phyloP scores from a whole-genome alignment of 2,113 vertebrate species.

The Sinocyclocheilus grahami region DNA sequence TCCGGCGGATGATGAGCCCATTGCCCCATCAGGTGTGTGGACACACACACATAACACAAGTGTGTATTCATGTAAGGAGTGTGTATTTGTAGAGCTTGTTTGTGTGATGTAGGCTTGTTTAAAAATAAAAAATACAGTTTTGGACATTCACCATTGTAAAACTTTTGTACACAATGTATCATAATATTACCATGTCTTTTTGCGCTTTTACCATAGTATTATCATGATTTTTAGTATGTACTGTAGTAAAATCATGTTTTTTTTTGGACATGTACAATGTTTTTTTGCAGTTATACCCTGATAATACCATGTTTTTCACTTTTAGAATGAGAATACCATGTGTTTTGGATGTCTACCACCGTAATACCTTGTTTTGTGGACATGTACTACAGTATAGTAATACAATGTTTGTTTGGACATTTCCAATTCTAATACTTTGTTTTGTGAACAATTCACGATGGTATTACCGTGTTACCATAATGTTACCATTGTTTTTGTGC shows the following conservation, averaged over 20 bases:
- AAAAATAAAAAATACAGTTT: background rate
- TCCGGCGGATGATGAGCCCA: conserved; percentile 33
- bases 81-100: background rate
- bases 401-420: too few species aligned
- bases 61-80: background rate
- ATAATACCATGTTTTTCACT: background rate
- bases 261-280: background rate
- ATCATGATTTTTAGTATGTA: background rate
- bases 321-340: background rate
- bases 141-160: too few species aligned
- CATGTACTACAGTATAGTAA: too few species aligned
- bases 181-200: background rate
- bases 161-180: too few species aligned
- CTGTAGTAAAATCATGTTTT: too few species aligned
- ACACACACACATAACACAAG: conserved; percentile 35
- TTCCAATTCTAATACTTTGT: too few species aligned
- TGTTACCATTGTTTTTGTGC: too few species aligned
- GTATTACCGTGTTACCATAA: too few species aligned
- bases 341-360: background rate
- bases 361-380: too few species aligned
- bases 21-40: conserved; percentile 50
- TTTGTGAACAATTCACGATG: too few species aligned
- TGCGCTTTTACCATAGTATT: background rate
- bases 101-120: background rate
- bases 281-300: background rate